These are phyloP conservation scores for Sminthurinus aureus DNA, from an alignment of 2,888 invertebrate genomes.

Conservation along the genomic window DNA sequence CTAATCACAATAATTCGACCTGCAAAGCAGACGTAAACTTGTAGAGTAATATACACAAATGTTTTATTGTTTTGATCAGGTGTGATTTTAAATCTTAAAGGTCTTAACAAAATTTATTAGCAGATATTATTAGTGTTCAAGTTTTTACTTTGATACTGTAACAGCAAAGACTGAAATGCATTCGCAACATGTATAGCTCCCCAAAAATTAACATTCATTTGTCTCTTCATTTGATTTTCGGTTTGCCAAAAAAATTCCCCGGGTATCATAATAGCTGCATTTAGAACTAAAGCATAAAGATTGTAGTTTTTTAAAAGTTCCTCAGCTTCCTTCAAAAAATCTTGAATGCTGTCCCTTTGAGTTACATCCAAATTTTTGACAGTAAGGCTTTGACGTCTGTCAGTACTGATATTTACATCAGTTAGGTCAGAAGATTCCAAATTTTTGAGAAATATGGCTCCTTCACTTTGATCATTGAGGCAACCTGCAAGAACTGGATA, in stretches of 20 bases:
- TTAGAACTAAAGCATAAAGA: slow-evolving; percentile 84
- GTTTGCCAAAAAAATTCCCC: slow-evolving; percentile 93
- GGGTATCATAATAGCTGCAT: slow-evolving; percentile 88
- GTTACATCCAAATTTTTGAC: slow-evolving; percentile 75
- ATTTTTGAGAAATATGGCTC: slow-evolving; percentile 67
- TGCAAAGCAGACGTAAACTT: no score
- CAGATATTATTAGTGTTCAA: no score
- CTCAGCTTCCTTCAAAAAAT: slow-evolving; percentile 62
- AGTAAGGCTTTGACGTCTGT: slow-evolving; percentile 64
- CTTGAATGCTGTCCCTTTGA: slow-evolving; percentile 68
- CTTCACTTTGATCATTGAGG: slow-evolving; percentile 69
- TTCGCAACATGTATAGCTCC: slow-evolving; percentile 81
- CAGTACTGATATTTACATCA: background rate
- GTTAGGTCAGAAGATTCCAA: slow-evolving; percentile 27
- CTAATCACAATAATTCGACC: slow-evolving; percentile 81
- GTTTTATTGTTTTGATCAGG: slow-evolving; percentile 14
- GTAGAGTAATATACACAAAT: background rate
- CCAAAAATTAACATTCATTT: slow-evolving; percentile 82
- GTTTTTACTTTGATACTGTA: slow-evolving; percentile 73
- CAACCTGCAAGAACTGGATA: slow-evolving; percentile 81
- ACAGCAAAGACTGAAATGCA: slow-evolving; percentile 75
- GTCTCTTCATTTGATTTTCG: slow-evolving; percentile 71
- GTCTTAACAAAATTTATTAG: background rate
- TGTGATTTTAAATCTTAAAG: no score
- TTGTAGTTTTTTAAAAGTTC: slow-evolving; percentile 64